Conservation (phyloP, 37 sponge, comb jelly and placozoan species). For the Petrosia ficiformis region DNA sequence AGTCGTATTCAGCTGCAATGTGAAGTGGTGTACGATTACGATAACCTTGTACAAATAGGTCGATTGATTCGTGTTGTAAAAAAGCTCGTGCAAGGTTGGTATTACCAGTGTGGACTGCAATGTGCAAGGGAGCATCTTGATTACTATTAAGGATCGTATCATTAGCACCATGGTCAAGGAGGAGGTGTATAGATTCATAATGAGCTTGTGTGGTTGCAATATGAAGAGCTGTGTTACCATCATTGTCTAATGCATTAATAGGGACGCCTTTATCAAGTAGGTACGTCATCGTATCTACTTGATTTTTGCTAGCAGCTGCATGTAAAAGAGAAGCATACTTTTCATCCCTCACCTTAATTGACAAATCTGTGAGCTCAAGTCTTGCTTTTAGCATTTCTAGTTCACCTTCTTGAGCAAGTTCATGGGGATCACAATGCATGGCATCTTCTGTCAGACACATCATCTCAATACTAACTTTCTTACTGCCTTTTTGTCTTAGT, state of each 20-base stretch:
- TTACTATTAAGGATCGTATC: conserved; percentile 45
- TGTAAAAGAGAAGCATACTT: conserved; percentile 60
- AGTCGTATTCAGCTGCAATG: conserved; percentile 63
- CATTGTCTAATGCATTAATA: conserved; percentile 49
- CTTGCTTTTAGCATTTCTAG: conserved; percentile 33
- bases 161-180: conserved; percentile 52
- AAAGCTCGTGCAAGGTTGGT: conserved; percentile 34
- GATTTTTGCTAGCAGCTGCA: conserved; percentile 44
- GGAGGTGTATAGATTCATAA: conserved; percentile 31
- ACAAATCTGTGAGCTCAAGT: conserved; percentile 10
- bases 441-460: background rate
- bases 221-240: conserved; percentile 86
- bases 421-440: background rate
- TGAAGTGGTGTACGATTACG: conserved; percentile 69
- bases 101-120: conserved; percentile 46
- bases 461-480: background rate
- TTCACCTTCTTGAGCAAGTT: conserved; percentile 44
- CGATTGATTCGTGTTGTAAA: conserved; percentile 28
- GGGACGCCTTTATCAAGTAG: conserved; percentile 62
- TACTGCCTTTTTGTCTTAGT: too few species aligned
- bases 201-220: conserved; percentile 44
- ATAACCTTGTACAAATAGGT: conserved; percentile 27
- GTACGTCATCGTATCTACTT: conserved; percentile 49
- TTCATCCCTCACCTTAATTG: conserved; percentile 27
- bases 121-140: conserved; percentile 59